Evolutionary conservation across 2,113 vertebrate genomes (phyloP).

Genomic region (Calyptomena viridis): DNA sequence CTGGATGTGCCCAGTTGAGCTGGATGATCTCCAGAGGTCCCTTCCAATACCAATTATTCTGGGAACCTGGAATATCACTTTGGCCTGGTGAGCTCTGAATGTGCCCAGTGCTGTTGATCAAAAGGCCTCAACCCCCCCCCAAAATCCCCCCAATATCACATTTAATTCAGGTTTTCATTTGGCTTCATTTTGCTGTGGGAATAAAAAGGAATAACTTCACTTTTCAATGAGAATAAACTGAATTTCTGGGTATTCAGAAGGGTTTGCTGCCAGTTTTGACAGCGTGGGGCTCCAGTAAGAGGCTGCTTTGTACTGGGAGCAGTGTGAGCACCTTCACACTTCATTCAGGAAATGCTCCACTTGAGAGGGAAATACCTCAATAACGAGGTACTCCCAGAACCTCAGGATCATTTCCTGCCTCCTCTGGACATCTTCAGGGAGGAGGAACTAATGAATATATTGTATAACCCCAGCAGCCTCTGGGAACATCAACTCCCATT

Average conservation of each 20-base stretch:
- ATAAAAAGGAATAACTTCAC: not conserved
- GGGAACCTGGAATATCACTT: not conserved
- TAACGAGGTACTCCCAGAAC: not conserved
- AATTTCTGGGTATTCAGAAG: not conserved
- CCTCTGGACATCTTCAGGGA: not conserved
- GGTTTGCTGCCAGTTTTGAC: not conserved
- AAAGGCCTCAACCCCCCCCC: not conserved
- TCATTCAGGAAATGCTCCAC: constrained; percentile 45
- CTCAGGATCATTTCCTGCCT: constrained; percentile 27
- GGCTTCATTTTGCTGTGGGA: not conserved
- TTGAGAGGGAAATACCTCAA: constrained; percentile 14
- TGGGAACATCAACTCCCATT: not conserved
- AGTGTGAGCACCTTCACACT: not conserved
- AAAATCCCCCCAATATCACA: rapidly evolving
- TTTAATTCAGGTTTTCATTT: not conserved
- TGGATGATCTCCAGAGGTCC: not conserved
- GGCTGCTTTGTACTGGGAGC: constrained; percentile 16
- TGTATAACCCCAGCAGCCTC: not conserved
- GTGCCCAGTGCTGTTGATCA: not conserved
- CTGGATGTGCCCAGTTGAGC: not conserved
- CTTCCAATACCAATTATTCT: not conserved
- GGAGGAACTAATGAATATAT: not conserved
- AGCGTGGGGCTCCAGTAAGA: not conserved
- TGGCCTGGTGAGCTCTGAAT: not conserved
- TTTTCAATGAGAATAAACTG: not conserved